Conservation (phyloP, 2,888 invertebrate genomes). For the Tipula confusa region DNA sequence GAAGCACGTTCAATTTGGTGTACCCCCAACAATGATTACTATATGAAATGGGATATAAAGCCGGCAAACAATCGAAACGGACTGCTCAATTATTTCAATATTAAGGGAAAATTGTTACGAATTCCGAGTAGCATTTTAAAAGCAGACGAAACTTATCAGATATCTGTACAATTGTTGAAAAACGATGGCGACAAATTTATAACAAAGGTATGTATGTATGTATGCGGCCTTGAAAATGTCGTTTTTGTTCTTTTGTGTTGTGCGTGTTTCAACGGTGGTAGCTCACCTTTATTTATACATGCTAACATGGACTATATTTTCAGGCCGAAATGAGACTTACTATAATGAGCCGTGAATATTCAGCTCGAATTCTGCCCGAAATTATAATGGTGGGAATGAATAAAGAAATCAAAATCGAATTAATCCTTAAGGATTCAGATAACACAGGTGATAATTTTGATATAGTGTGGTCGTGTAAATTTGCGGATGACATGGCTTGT, state of each 20-base stretch:
- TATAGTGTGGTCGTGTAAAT: conserved; percentile 5
- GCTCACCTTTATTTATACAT: no score
- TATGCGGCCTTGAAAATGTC: not conserved
- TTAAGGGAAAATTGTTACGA: not conserved
- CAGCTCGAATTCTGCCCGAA: not conserved
- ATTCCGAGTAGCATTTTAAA: not conserved
- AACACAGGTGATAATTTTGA: not conserved
- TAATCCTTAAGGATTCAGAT: not conserved
- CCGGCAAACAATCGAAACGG: not conserved
- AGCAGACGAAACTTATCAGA: not conserved
- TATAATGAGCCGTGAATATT: not conserved
- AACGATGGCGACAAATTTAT: not conserved
- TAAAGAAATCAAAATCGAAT: not conserved
- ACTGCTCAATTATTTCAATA: not conserved
- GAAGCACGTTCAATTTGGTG: not conserved
- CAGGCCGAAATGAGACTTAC: not conserved
- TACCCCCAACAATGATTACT: not conserved
- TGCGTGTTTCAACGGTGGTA: no score
- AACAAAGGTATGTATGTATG: not conserved
- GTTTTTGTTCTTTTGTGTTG: not conserved
- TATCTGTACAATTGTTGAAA: not conserved
- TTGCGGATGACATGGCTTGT: not conserved
- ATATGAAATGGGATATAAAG: conserved; percentile 26
- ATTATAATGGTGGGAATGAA: not conserved
- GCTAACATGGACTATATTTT: not conserved